Base-by-base conservation (phyloP, 2,888 invertebrate genomes). In the Anthrax anthrax region DNA sequence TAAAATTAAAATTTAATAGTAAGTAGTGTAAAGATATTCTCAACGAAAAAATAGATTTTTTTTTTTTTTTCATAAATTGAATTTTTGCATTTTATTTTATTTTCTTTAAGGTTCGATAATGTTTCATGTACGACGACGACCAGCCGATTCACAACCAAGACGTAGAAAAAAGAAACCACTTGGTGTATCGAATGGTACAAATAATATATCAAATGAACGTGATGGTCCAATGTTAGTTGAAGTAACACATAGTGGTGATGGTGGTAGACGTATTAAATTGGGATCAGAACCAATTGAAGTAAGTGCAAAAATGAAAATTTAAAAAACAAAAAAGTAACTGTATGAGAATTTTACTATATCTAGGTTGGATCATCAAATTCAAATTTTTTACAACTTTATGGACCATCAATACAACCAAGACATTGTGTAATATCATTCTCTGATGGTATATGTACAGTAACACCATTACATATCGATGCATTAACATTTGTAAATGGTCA, bases 341-440 rank as follows among this genome's bases (percentile, higher is more conserved):
- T 4, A 34, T 34, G 4, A 4, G 12, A 8, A 13, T 18, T 46
- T 48, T 42, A 46, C 37, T 39, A 41, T 42, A 9, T 46, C 43
- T 59, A 80, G 80, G 78, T 81, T 49, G 82, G 82, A 2, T 82
- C 73, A 62, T 90, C 76, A 74, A 96, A 77, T 71, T 88, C 79
- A 59, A 82, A 75, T 56, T 78, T 75, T 50, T 71, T 88, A 44
- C 87, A 85, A 62, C 73, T 88, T 50, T 85, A 84, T 63, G 94
- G 92, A 14, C 87, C 91, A 18, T 89, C 90, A 57, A 88, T 96
- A 55, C 89, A 89, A 72, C 82, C 95, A 13, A 77, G 92, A 46
- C 97, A 97, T 69, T 96, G 96, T 70, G 88, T 95, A 58, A 84
- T 97, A 56, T 88, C 94, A 45, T 80, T 89, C 47, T 86, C 88